Conservation (phyloP, 1,140 invertebrate species). For the Drosophila azteca region DNA sequence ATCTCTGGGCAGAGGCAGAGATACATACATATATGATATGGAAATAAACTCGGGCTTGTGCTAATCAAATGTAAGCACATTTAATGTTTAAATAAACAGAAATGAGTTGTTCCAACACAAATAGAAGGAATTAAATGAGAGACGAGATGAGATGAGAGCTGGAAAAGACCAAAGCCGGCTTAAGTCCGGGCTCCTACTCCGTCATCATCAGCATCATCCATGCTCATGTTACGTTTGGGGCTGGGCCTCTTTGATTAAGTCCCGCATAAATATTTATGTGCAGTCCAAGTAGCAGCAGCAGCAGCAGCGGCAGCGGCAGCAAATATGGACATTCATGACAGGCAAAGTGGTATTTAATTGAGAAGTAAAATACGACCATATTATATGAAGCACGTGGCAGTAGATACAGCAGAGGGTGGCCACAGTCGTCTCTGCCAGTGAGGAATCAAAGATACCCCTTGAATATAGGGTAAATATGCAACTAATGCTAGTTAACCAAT, state of each 20-base stretch:
- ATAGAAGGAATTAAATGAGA: conserved; percentile 46
- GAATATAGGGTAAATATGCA: no score
- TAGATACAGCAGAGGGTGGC: not conserved
- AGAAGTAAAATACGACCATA: conserved; percentile 42
- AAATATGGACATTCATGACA: conserved; percentile 46
- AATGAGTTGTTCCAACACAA: conserved; percentile 43
- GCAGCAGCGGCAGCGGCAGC: conserved; percentile 9
- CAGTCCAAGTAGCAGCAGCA: conserved; percentile 22
- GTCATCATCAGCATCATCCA: conserved; percentile 3
- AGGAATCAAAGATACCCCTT: not conserved
- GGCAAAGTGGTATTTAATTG: conserved; percentile 69
- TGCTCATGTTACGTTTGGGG: not conserved
- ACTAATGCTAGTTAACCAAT: no score
- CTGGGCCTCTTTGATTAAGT: conserved; percentile 53
- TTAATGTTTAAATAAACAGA: conserved; percentile 77
- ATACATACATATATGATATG: conserved; percentile 65
- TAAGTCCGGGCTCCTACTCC: not conserved
- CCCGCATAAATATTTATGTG: conserved; percentile 73
- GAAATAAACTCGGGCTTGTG: conserved; percentile 54
- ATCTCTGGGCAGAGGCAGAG: not conserved
- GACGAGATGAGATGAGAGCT: conserved; percentile 1
- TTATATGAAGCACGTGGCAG: conserved; percentile 19
- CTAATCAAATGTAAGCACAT: conserved; percentile 77
- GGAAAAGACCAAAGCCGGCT: conserved; percentile 16
- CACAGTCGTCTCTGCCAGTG: no score